Conservation (phyloP, 1,140 invertebrate species). For the Luehdorfia chinensis region DNA sequence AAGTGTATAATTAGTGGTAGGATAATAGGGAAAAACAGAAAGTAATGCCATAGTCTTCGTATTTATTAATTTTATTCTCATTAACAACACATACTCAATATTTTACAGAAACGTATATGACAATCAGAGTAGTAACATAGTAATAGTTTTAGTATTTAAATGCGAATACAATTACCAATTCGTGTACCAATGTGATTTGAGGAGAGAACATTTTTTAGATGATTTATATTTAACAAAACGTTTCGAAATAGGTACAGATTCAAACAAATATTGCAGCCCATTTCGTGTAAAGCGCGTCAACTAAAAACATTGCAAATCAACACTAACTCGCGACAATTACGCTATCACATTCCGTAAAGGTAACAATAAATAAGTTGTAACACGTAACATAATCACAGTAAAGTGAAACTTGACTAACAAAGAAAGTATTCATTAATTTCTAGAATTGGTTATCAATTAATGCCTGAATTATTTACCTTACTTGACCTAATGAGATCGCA, state of each 20-base stretch:
- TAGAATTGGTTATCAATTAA: constrained; percentile 73
- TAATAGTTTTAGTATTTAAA: constrained; percentile 72
- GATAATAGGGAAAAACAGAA: constrained; percentile 17
- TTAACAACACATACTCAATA: constrained; percentile 79
- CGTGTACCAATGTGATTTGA: constrained; percentile 40
- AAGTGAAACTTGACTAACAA: constrained; percentile 75
- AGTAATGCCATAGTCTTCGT: constrained; percentile 44
- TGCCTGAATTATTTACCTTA: constrained; percentile 72
- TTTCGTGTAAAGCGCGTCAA: constrained; percentile 46
- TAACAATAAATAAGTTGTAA: constrained; percentile 73
- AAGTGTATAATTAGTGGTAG: too few relatives aligned
- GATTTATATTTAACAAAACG: constrained; percentile 35
- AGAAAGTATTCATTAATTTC: constrained; percentile 66
- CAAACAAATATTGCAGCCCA: constrained; percentile 55
- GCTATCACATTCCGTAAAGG: constrained; percentile 69
- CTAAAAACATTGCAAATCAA: constrained; percentile 64
- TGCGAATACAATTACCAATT: constrained; percentile 67
- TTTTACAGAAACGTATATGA: constrained; percentile 79
- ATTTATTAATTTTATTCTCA: constrained; percentile 78
- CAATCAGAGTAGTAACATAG: constrained; percentile 75
- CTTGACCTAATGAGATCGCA: constrained; percentile 72
- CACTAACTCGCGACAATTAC: constrained; percentile 56
- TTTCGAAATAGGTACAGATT: constrained; percentile 33
- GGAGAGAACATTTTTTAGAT: constrained; percentile 24
- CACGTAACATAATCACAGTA: constrained; percentile 74